Conservation (phyloP, 2,797 vertebrate species). For the Lagodon rhomboides region DNA sequence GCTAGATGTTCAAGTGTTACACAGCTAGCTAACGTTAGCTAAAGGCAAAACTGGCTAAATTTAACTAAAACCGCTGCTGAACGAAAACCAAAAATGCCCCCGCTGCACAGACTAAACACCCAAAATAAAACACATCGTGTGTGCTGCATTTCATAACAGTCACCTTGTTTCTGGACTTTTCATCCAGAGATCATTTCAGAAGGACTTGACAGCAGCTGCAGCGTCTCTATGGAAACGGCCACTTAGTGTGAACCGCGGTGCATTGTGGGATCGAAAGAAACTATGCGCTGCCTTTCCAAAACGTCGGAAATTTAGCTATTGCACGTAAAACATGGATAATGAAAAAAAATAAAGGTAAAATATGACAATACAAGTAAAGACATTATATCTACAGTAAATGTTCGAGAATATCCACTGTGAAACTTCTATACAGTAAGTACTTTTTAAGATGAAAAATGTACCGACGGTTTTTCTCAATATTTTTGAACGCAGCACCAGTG, state of each 20-base stretch:
- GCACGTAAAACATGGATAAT: fast-evolving
- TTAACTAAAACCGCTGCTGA: not conserved
- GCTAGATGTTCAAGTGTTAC: not conserved
- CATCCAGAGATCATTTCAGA: conserved; percentile 13
- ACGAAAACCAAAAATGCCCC: not conserved
- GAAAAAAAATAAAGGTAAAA: not conserved
- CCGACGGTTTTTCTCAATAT: not conserved
- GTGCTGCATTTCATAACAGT: not conserved
- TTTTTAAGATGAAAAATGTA: fast-evolving
- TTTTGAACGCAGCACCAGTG: conserved; percentile 24
- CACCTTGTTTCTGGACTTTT: conserved; percentile 23
- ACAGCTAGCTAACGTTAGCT: conserved; percentile 17
- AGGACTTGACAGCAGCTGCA: not conserved
- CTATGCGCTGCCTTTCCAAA: fast-evolving
- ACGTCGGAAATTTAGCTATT: fast-evolving
- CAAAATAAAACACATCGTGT: fast-evolving
- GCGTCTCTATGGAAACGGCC: conserved; percentile 82
- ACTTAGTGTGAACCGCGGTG: conserved; percentile 15
- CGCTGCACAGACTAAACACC: not conserved
- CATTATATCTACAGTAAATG: fast-evolving
- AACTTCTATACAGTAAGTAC: fast-evolving
- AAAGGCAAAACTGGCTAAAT: not conserved
- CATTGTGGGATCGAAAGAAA: conserved; percentile 63
- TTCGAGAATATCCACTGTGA: fast-evolving
- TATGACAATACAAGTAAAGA: fast-evolving